A percentile compares a stretch with the other conserved stretches of the same genome.
These are phyloP conservation scores for Scortum barcoo DNA, from an alignment of 2,113 vertebrate genomes.

Conservation along the genomic window DNA sequence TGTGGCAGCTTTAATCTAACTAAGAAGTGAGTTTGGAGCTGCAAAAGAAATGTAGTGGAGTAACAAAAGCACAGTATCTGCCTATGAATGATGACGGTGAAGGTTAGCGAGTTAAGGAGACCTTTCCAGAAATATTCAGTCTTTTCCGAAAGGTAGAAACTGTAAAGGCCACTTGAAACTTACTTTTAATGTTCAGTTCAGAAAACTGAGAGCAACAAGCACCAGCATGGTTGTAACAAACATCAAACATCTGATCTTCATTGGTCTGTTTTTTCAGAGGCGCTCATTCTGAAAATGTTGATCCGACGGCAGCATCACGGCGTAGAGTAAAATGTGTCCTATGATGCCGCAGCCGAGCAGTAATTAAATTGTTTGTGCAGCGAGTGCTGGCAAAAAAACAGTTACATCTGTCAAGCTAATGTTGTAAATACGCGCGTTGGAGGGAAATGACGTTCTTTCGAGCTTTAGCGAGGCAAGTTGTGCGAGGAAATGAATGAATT, in stretches of 20 bases:
- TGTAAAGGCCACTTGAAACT: too few relatives aligned
- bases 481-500: conserved; percentile 56
- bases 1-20: too few relatives aligned
- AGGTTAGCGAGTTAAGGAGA: too few relatives aligned
- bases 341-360: not conserved
- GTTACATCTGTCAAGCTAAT: conserved; percentile 24
- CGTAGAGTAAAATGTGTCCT: not conserved
- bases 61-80: too few relatives aligned
- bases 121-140: too few relatives aligned
- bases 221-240: not conserved
- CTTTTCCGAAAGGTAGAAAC: too few relatives aligned
- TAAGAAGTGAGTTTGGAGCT: too few relatives aligned
- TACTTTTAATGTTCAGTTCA: too few relatives aligned
- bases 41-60: too few relatives aligned
- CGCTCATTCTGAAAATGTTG: not conserved
- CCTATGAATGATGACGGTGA: too few relatives aligned
- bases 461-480: not conserved
- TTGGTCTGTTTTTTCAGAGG: not conserved
- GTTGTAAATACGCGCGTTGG: conserved; percentile 8
- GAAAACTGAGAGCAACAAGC: not conserved
- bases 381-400: conserved; percentile 29
- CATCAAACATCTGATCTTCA: not conserved
- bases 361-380: conserved; percentile 40
- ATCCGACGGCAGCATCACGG: not conserved
- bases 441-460: conserved; percentile 38